Percentiles rank a stretch among this genome's conserved stretches.
Conservation (phyloP, 2,113 vertebrate genomes). For the Sceloporus tristichus region DNA sequence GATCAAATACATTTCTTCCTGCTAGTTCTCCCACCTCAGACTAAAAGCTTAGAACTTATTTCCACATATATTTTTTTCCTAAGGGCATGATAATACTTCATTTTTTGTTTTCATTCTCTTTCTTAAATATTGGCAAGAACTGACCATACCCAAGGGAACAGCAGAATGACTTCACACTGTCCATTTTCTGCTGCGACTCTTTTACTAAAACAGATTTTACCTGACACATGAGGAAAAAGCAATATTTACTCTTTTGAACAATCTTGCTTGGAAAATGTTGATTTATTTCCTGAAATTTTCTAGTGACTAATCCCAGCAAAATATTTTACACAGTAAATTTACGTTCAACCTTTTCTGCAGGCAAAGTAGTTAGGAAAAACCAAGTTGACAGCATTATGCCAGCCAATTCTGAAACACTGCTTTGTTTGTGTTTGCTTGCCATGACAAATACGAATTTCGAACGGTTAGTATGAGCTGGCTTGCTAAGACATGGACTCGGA, state of each 20-base stretch:
- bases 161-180: background rate
- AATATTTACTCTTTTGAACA: slow-evolving; percentile 18
- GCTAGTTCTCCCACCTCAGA: background rate
- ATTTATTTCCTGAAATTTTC: slow-evolving; percentile 13
- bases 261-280: slow-evolving; percentile 26
- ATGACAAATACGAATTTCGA: slow-evolving; percentile 20
- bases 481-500: slow-evolving; percentile 1
- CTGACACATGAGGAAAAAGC: slow-evolving; percentile 16
- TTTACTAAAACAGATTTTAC: slow-evolving; percentile 2
- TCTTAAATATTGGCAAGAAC: background rate
- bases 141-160: background rate
- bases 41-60: background rate
- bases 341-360: slow-evolving; percentile 17
- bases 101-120: background rate
- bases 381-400: background rate
- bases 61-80: background rate
- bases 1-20: background rate
- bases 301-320: slow-evolving; percentile 27
- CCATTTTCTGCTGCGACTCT: background rate
- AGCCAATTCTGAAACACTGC: slow-evolving; percentile 22
- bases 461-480: slow-evolving; percentile 21
- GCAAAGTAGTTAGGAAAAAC: slow-evolving; percentile 14
- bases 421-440: slow-evolving; percentile 31
- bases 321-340: slow-evolving; percentile 17
- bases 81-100: background rate